Evolutionary conservation across 2,888 invertebrate species (phyloP), one percentile per base, ranked within the genome.

Genomic region (Heliconius sara): DNA sequence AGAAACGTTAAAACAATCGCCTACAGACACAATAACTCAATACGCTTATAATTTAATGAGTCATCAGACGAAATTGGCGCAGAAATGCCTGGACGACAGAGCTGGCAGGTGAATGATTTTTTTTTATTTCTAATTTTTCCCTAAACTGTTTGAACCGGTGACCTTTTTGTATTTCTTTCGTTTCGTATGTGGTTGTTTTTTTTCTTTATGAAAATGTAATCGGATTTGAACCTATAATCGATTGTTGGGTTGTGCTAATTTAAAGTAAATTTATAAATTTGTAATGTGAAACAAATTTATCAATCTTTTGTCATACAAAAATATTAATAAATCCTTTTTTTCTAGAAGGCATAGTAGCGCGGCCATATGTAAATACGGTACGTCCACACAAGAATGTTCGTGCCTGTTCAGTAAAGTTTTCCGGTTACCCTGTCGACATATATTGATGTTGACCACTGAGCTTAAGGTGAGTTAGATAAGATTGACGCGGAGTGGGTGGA

Each of bases 351-450:
- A 95, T 85, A 95, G 93, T 84, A 94, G 93, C 77, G 92, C 93
- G 0, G 95, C 94, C 25, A 95, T 95, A 10, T 93, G 92, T 84
- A 95, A 94, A 81, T 95, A 95, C 86, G 95, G 95, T 9, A 95
- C 95, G 0, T 95, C 95, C 0, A 95, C 95, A 0, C 95, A 95
- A 84, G 95, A 95, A 81, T 95, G 95, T 74, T 95, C 95, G 2
- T 95, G 95, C 30, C 87, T 95, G 12, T 95, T 95, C 89, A 95
- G 95, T 88, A 94, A 94, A 82, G 95, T 95, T 86, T 95, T 95
- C 90, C 88, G 93, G 57, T 84, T 95, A 80, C 95, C 95, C 0
- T 95, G 95, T 85, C 79, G 95, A 4, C 95, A 95, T 71, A 95
- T 95, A 77, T 91, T 95, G 3, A 95, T 95, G 95, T 87, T 95